Percentiles rank a stretch among this genome's conserved stretches.
Conservation (phyloP, 2,888 invertebrate species). For the Mimumesa dahlbomi region DNA sequence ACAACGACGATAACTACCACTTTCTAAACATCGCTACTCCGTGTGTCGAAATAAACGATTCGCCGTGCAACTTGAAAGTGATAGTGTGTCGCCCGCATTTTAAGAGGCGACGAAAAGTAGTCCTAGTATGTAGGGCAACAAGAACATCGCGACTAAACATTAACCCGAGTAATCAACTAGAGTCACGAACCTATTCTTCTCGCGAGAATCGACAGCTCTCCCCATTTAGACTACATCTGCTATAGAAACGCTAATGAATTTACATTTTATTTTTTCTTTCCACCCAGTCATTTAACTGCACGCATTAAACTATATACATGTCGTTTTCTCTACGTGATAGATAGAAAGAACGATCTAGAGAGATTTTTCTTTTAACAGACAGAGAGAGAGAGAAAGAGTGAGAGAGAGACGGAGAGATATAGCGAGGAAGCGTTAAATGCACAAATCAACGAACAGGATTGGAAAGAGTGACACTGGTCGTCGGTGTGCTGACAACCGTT, state of each 20-base stretch:
- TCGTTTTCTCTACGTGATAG: no score
- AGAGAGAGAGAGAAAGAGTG: background rate
- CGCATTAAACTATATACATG: no score
- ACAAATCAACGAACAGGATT: slow-evolving; percentile 49
- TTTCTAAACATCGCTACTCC: background rate
- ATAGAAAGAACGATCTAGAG: no score
- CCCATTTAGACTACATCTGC: no score
- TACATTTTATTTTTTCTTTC: no score
- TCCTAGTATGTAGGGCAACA: slow-evolving; percentile 26
- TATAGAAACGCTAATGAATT: no score
- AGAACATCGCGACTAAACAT: background rate
- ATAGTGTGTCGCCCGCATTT: slow-evolving; percentile 43
- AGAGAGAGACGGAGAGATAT: slow-evolving; percentile 20
- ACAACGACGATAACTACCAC: no score
- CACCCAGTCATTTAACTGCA: no score
- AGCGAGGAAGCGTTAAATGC: slow-evolving; percentile 45
- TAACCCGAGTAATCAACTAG: no score
- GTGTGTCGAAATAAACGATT: slow-evolving; percentile 15
- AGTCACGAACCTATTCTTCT: no score
- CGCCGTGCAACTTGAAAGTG: slow-evolving; percentile 33
- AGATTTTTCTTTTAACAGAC: no score
- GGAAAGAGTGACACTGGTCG: slow-evolving; percentile 59
- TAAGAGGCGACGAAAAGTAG: slow-evolving; percentile 40
- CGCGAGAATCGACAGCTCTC: no score
- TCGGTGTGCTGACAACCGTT: slow-evolving; percentile 62